Base-by-base conservation (phyloP, 1,140 invertebrate genomes). In the Pentalonia nigronervosa region DNA sequence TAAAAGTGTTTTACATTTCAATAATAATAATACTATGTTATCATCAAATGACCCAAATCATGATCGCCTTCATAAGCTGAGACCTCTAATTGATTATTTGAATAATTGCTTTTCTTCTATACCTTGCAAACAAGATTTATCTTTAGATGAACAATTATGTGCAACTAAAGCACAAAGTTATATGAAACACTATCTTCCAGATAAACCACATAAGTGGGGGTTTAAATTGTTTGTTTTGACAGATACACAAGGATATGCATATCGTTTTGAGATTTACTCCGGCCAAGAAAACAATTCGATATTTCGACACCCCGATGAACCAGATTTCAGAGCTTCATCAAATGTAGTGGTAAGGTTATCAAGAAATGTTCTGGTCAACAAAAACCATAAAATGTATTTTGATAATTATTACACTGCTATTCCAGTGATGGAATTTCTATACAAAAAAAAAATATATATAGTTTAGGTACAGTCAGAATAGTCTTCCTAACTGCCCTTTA, bases 191-290 rank as follows among this genome's bases (percentile, higher is more conserved):
- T 90, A 90, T 21, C n/a, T 90, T 2, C 88, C 88, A 4, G 36
- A 21, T 11, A 90, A 90, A 56, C 88, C 88, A 21, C 50, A 90
- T 60, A 90, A 90, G 25, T 90, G 34, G 53, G 88, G 88, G 11
- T 60, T 34, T 21, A 90, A 90, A 90, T n/a, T 90, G 3, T 90
- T 56, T 90, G 50, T 90, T 36, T 60, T 90, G 21, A 30, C 25
- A n/a, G 88, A 41, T 21, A 7, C 11, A 14, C 9, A 50, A 21
- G 50, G 50, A 0, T 90, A n/a, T 90, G n/a, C 50, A 6, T 90
- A 90, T 34, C 6, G 34, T 36, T 90, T 90, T 50, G 88, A 90
- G 21, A 90, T 90, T 2, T 90, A 90, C 17, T n/a, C 47, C 0
- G 88, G 88, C 9, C 50, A 90, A 90, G 53, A 90, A 50, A 90